A percentile compares a stretch with the other conserved stretches of the same genome.
Conservation (phyloP, 2,797 vertebrate genomes). For the Bradypodion ventrale region DNA sequence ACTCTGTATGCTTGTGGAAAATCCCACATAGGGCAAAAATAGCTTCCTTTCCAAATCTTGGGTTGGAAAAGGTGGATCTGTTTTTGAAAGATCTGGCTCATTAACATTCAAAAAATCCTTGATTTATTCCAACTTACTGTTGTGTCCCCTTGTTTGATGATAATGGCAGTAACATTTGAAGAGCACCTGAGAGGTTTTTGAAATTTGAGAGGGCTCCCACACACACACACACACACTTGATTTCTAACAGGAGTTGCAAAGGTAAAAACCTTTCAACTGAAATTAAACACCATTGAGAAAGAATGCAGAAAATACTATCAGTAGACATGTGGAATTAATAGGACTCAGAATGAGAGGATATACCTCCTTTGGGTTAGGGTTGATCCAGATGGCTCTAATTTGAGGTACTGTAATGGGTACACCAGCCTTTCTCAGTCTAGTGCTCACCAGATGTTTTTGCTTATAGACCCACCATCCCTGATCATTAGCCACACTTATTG, state of each 20-base stretch:
- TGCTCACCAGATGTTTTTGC: not conserved
- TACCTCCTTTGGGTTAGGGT: slow-evolving; percentile 22
- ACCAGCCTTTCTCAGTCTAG: not conserved
- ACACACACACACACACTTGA: not conserved
- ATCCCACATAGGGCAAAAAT: not conserved
- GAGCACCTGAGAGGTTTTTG: not conserved
- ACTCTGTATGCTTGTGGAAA: slow-evolving; percentile 11
- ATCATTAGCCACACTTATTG: not conserved
- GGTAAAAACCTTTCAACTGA: slow-evolving; percentile 18
- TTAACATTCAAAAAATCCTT: not conserved
- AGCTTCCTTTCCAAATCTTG: slow-evolving; percentile 1
- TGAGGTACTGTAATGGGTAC: slow-evolving; percentile 13
- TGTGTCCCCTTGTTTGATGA: not conserved
- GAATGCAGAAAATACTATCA: slow-evolving; percentile 30
- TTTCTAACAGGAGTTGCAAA: slow-evolving; percentile 3
- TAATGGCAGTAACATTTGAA: slow-evolving; percentile 8
- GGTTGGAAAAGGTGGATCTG: slow-evolving; percentile 13
- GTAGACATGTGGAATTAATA: slow-evolving; percentile 24
- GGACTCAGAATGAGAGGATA: slow-evolving; percentile 18
- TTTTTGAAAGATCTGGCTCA: not conserved
- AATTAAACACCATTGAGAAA: slow-evolving; percentile 30
- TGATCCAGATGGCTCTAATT: slow-evolving; percentile 36
- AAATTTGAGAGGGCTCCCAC: not conserved
- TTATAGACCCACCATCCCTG: not conserved
- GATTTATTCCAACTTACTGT: not conserved